Evolutionary conservation across 2,888 invertebrate genomes (phyloP).

Genomic region (Psylliodes chrysocephalus): DNA sequence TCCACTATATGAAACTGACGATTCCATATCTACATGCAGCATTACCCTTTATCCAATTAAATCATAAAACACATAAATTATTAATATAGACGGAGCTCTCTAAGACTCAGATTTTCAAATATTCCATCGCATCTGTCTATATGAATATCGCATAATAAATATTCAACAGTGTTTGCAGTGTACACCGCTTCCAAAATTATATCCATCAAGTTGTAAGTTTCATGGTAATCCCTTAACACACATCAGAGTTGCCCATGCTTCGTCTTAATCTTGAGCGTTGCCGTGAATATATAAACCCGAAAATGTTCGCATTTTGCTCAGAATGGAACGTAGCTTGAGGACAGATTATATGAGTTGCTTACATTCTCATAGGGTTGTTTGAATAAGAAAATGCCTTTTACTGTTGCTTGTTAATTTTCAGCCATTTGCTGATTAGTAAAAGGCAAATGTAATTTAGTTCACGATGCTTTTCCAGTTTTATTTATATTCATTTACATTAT

Average conservation of each 20-base stretch:
- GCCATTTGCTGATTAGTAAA: constrained; percentile 54
- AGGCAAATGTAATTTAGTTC: constrained; percentile 6
- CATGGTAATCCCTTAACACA: constrained; percentile 55
- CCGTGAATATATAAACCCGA: constrained; percentile 60
- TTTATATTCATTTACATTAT: too few relatives aligned
- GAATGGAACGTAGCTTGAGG: constrained; percentile 25
- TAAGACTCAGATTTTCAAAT: constrained; percentile 11
- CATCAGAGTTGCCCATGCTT: constrained; percentile 58
- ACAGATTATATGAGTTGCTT: constrained; percentile 41
- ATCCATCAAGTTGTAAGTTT: constrained; percentile 57
- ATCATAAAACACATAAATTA: constrained; percentile 21
- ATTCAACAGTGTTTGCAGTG: constrained; percentile 58
- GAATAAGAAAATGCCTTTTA: constrained; percentile 52
- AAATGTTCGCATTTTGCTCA: constrained; percentile 53
- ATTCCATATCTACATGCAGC: background rate
- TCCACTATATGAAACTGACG: too few relatives aligned
- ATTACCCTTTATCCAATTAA: background rate
- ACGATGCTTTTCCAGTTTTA: too few relatives aligned
- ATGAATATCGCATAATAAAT: constrained; percentile 52
- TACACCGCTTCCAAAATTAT: constrained; percentile 56
- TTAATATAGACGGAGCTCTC: constrained; percentile 7
- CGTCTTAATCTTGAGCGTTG: constrained; percentile 62
- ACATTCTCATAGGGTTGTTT: constrained; percentile 49
- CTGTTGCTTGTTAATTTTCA: constrained; percentile 54
- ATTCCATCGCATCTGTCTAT: constrained; percentile 39